Conservation (phyloP, 2,888 invertebrate species). For the Amphiduros pacificus region DNA sequence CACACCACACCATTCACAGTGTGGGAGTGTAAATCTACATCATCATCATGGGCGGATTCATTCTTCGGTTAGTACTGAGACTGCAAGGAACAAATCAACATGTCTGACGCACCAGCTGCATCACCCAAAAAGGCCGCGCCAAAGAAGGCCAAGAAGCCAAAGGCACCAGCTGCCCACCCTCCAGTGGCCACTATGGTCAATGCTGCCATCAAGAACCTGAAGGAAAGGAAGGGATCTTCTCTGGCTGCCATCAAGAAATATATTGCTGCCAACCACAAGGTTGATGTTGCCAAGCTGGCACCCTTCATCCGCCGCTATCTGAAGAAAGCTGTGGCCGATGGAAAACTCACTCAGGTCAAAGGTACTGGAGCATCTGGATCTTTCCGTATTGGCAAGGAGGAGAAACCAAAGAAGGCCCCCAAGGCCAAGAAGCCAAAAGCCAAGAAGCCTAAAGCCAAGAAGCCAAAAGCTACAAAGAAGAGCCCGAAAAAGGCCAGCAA, state of each 20-base stretch:
- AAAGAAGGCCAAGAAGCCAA: conserved; percentile 16
- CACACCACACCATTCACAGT: too few species aligned
- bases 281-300: conserved; percentile 66
- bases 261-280: conserved; percentile 66
- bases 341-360: conserved; percentile 47
- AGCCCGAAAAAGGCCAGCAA: not conserved
- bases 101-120: conserved; percentile 7
- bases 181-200: conserved; percentile 66
- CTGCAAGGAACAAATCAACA: not conserved
- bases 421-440: conserved; percentile 11
- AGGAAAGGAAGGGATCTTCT: conserved; percentile 66
- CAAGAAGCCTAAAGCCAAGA: conserved; percentile 14
- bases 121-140: not conserved
- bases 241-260: conserved; percentile 69
- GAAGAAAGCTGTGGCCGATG: conserved; percentile 65
- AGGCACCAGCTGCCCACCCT: conserved; percentile 57
- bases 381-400: conserved; percentile 36
- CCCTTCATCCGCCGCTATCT: conserved; percentile 68
- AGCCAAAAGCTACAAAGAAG: conserved; percentile 1
- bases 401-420: conserved; percentile 8
- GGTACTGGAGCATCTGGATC: conserved; percentile 48
- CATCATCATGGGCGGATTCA: too few species aligned
- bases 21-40: too few species aligned
- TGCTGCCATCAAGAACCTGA: conserved; percentile 59
- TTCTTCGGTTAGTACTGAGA: too few species aligned